These are phyloP conservation scores for Selene dorsalis DNA, from an alignment of 2,797 vertebrate genomes.

Conservation along the genomic window DNA sequence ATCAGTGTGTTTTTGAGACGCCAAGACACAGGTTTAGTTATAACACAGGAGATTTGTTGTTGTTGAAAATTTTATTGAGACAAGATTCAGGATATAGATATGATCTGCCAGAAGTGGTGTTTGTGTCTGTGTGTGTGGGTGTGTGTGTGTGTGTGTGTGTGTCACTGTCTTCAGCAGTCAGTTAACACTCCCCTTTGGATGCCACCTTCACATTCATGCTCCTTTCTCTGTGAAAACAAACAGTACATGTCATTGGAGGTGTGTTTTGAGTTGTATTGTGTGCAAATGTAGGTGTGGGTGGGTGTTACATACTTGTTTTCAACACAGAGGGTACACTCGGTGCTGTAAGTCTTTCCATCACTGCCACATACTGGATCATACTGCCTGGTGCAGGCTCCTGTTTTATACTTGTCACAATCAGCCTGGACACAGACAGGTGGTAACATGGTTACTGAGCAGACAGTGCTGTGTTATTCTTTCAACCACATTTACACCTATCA, in stretches of 20 bases:
- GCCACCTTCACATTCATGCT: slow-evolving; percentile 36
- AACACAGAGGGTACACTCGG: slow-evolving; percentile 63
- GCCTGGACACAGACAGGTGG: slow-evolving; percentile 35
- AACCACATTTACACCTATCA: neutral
- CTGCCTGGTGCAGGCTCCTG: slow-evolving; percentile 45
- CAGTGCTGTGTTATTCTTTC: neutral
- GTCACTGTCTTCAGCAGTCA: neutral
- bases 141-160: neutral
- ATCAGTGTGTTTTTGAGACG: too few species aligned
- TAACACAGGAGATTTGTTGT: slow-evolving; percentile 3
- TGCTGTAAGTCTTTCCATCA: slow-evolving; percentile 60
- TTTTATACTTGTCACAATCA: slow-evolving; percentile 37
- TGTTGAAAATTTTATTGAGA: slow-evolving; percentile 32
- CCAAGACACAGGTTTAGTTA: too few species aligned
- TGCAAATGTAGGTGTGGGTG: neutral
- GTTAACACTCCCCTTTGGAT: slow-evolving; percentile 18
- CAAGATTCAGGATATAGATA: neutral
- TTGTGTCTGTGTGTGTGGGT: neutral
- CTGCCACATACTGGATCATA: slow-evolving; percentile 66
- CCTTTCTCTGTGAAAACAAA: slow-evolving; percentile 17
- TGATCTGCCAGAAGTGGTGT: neutral
- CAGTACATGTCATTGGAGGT: neutral
- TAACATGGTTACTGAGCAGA: slow-evolving; percentile 1
- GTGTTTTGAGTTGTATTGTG: neutral
- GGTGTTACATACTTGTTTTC: slow-evolving; percentile 51